Evolutionary conservation across 2,888 invertebrate genomes (phyloP), one percentile per base, ranked within the genome.

Genomic region (Scrobipalpa atriplicella): DNA sequence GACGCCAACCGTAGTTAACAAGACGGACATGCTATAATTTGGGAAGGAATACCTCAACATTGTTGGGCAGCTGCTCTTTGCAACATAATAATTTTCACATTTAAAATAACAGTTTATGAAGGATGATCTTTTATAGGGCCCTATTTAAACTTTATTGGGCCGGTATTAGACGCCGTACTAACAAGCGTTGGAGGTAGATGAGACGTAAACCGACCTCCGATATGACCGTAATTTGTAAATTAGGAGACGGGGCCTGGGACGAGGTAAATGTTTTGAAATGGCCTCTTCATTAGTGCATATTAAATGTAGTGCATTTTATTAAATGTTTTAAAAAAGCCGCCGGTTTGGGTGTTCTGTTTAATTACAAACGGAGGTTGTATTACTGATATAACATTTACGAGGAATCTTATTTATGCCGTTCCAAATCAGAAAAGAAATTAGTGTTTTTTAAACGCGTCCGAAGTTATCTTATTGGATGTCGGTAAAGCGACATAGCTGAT

Each of bases 71-170:
- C 86, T 85, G 87, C 75, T 79, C 75, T 71, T 82, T 78, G 81
- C 80, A 79, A 82, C 80, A 75, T 82, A 83, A 83, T 81, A 89
- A 88, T 89, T 90, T 90, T 86, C 86, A 88, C 88, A 81, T 90
- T 82, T 79, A 82, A 86, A 87, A 85, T 83, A 87, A 85, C 84
- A 81, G 79, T 78, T 78, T 75, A 76, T 73, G 72, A 77, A 78
- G 78, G 76, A 78, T 78, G 70, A 80, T 79, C 75, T 75, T 77
- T 73, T 75, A 74, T 73, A 74, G 71, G 73, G 74, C 69, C 72
- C 70, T 78, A 80, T 85, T 82, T 76, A 78, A 81, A 81, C 74
- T 85, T 88, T 81, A 84, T 85, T 83, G 75, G 76, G 75, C 76
- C 73, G 74, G 77, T 72, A 75, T 78, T 75, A 76, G 72, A 67